Conservation (phyloP, 2,113 vertebrate genomes). For the Microcebus murinus region DNA sequence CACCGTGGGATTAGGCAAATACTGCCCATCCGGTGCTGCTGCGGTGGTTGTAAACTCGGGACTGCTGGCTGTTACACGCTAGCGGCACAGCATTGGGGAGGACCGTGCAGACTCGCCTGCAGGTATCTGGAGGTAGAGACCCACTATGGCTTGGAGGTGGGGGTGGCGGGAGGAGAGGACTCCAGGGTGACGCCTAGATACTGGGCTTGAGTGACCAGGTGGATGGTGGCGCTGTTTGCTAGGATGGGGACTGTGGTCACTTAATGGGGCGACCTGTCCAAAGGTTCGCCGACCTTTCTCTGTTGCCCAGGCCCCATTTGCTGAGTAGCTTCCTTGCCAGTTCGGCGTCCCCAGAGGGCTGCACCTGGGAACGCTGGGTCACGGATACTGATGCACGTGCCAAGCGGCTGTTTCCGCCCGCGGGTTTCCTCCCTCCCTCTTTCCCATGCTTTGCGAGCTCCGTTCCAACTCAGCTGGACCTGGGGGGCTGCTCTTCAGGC, state of each 20-base stretch:
- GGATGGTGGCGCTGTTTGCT: rapidly evolving
- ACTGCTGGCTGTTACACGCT: neutral
- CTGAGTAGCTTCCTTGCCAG: neutral
- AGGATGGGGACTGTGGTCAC: neutral
- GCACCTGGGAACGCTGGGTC: neutral
- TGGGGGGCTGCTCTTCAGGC: neutral
- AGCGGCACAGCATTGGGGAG: neutral
- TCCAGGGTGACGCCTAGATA: rapidly evolving
- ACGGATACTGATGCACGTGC: rapidly evolving
- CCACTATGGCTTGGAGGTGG: rapidly evolving
- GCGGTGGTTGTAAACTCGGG: neutral
- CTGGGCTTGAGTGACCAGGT: rapidly evolving
- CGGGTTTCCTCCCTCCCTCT: neutral
- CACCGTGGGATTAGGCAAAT: neutral
- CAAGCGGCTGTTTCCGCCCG: neutral
- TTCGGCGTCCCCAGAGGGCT: neutral
- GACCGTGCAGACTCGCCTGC: neutral
- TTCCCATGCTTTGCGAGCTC: neutral
- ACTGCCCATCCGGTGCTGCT: rapidly evolving
- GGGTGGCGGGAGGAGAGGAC: neutral
- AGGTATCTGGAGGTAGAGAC: neutral
- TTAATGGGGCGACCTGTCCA: neutral
- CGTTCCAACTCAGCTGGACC: neutral
- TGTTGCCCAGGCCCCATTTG: neutral
- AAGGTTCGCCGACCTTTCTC: neutral